Conservation (phyloP, 1,140 invertebrate species). For the Zaprionus gabonicus region DNA sequence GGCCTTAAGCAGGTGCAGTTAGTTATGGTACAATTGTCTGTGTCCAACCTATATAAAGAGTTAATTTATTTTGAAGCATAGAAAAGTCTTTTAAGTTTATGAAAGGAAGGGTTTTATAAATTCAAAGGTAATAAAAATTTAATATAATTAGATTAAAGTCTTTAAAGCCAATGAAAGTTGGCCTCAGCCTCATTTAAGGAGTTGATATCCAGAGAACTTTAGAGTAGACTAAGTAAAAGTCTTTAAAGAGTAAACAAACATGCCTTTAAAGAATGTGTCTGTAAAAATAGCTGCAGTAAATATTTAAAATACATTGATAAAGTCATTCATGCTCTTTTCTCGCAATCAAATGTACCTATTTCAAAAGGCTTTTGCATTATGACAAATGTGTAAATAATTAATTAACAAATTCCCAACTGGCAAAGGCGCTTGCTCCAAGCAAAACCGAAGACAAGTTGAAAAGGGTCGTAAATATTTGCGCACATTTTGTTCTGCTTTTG, state of each 20-base stretch:
- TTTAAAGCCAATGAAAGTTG: no score
- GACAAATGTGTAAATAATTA: constrained; percentile 2
- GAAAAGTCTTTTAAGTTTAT: no score
- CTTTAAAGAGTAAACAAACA: no score
- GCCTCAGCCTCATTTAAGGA: no score
- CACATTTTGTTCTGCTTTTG: not conserved
- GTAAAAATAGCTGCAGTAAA: not conserved
- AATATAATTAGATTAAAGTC: no score
- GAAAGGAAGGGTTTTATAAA: no score
- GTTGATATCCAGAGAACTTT: no score
- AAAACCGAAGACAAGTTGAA: constrained; percentile 13
- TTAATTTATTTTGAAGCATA: not conserved
- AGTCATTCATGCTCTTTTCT: not conserved
- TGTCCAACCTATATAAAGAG: not conserved
- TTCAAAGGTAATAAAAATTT: no score
- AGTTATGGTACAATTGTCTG: not conserved
- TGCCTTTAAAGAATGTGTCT: not conserved
- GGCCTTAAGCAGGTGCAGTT: not conserved
- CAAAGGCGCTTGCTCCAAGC: not conserved
- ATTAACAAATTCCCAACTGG: constrained; percentile 11
- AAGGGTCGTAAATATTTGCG: constrained; percentile 20
- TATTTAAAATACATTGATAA: not conserved
- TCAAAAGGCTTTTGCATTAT: not conserved
- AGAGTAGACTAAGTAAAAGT: no score
- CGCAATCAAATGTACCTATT: not conserved